A percentile compares a stretch with the other conserved stretches of the same genome.
phyloP scores from a whole-genome alignment of 1,140 invertebrate genomes.

The Drosophila melanogaster region DNA sequence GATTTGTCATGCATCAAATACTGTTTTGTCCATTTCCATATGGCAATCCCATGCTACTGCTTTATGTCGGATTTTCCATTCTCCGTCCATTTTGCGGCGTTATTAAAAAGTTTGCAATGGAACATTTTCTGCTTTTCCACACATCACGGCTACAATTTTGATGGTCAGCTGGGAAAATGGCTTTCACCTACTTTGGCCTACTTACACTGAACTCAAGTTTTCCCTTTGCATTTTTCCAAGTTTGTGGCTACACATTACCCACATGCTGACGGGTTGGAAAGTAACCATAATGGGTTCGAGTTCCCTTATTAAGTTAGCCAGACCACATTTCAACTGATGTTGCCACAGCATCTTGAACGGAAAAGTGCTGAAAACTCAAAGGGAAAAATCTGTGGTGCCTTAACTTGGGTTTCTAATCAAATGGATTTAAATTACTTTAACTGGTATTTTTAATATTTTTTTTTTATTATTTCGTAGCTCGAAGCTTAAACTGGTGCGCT shows the following conservation, averaged over 20 bases:
- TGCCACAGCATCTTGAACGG: constrained; percentile 19
- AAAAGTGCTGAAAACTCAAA: constrained; percentile 12
- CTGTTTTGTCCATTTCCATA: constrained; percentile 59
- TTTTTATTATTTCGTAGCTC: too few species aligned
- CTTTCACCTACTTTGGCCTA: constrained; percentile 33
- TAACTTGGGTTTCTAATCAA: not conserved
- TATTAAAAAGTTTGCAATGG: constrained; percentile 78
- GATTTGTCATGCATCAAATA: constrained; percentile 71
- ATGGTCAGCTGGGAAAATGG: constrained; percentile 49
- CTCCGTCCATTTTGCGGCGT: constrained; percentile 52
- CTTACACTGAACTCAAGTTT: constrained; percentile 18
- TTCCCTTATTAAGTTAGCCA: constrained; percentile 26
- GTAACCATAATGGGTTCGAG: not conserved
- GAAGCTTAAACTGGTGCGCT: not conserved
- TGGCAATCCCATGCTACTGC: constrained; percentile 6
- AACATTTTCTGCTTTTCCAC: constrained; percentile 22
- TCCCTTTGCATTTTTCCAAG: not conserved
- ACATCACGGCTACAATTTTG: constrained; percentile 60
- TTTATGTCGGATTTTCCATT: constrained; percentile 31
- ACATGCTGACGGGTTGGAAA: constrained; percentile 4
- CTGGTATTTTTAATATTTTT: not conserved
- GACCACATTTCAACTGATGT: constrained; percentile 34
- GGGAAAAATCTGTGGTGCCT: not conserved
- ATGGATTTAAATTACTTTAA: not conserved
- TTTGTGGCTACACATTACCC: constrained; percentile 1